A percentile compares a stretch with the other conserved stretches of the same genome.
These are phyloP conservation scores for Odontocerum albicorne DNA, from an alignment of 2,888 invertebrate species.

Conservation along the genomic window DNA sequence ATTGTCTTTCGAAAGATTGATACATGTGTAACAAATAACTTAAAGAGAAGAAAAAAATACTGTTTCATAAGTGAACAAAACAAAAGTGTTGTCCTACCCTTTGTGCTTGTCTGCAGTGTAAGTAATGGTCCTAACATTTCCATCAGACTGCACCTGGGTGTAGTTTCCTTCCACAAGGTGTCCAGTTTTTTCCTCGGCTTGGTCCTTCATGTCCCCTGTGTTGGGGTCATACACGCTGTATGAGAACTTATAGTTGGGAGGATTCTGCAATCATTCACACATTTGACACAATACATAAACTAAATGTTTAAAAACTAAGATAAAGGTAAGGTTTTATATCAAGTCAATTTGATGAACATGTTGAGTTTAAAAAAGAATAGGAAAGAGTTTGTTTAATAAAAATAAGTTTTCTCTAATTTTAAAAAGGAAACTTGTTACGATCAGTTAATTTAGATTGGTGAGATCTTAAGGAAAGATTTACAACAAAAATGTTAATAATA, in stretches of 20 bases:
- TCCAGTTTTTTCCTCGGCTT: constrained; percentile 58
- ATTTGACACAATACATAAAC: too few species aligned
- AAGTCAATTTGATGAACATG: too few species aligned
- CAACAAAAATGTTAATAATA: too few species aligned
- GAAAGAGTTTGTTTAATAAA: too few species aligned
- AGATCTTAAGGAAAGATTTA: too few species aligned
- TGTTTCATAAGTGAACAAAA: background rate
- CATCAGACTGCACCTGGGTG: constrained; percentile 59
- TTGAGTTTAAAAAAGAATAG: too few species aligned
- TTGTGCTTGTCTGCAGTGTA: constrained; percentile 61
- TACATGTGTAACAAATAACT: background rate
- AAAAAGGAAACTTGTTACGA: too few species aligned
- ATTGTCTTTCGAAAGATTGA: background rate
- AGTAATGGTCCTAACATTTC: constrained; percentile 58
- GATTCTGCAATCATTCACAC: constrained; percentile 42
- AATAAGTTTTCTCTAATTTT: too few species aligned
- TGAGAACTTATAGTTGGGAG: constrained; percentile 62
- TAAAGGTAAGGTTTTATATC: too few species aligned
- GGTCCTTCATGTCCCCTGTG: constrained; percentile 60
- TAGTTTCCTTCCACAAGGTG: constrained; percentile 60
- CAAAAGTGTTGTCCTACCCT: constrained; percentile 48
- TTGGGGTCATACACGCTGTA: constrained; percentile 60
- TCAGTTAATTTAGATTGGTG: too few species aligned
- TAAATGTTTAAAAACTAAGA: too few species aligned
- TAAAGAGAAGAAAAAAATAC: background rate